Conservation (phyloP, 92 coral and sea anemone species). For the Bergia sp. region DNA sequence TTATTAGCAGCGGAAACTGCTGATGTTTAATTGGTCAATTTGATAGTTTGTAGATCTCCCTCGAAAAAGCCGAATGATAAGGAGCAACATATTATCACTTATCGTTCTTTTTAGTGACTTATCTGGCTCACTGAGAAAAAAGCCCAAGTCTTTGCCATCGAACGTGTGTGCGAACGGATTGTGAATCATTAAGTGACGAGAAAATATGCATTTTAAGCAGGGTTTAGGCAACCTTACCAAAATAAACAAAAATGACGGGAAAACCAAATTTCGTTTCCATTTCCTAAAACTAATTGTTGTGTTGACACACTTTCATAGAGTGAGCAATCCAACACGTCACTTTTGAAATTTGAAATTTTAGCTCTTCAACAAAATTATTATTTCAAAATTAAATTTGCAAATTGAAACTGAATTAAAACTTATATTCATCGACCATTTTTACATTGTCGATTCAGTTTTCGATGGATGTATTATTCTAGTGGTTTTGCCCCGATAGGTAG, state of each 20-base stretch:
- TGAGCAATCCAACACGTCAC: conserved; percentile 14
- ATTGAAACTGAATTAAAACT: not conserved
- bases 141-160: not conserved
- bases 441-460: not conserved
- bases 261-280: conserved; percentile 5
- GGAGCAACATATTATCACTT: not conserved
- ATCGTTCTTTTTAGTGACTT: not conserved
- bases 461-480: not conserved
- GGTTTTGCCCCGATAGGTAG: not conserved
- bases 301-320: conserved; percentile 25
- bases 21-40: conserved; percentile 46
- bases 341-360: conserved; percentile 1
- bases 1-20: conserved; percentile 43
- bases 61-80: conserved; percentile 13
- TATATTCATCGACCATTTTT: not conserved
- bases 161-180: not conserved
- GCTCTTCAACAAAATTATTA: not conserved
- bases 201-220: not conserved
- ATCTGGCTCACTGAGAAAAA: not conserved
- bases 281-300: not conserved
- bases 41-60: conserved; percentile 36
- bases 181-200: not conserved
- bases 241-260: conserved; percentile 30
- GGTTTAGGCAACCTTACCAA: not conserved
- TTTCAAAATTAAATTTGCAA: conserved; percentile 30